These are phyloP conservation scores for Lathamus discolor DNA, from an alignment of 2,113 vertebrate genomes.

Conservation along the genomic window DNA sequence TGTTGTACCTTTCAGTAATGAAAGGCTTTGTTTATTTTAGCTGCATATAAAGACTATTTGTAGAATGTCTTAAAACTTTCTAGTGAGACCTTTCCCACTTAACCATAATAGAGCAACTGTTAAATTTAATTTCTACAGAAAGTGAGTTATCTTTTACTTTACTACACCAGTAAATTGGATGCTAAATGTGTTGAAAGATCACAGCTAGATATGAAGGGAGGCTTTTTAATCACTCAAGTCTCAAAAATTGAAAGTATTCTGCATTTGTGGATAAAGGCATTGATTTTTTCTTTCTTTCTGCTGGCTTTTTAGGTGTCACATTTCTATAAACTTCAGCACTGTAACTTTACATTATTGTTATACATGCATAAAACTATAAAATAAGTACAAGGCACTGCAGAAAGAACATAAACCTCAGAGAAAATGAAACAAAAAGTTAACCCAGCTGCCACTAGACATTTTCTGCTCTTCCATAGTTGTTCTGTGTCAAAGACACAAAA, in stretches of 20 bases:
- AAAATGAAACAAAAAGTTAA: neutral
- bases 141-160: slow-evolving; percentile 49
- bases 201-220: neutral
- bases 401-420: neutral
- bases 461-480: neutral
- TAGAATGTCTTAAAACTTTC: slow-evolving; percentile 26
- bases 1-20: neutral
- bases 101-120: slow-evolving; percentile 22
- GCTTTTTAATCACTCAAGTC: neutral
- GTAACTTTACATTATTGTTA: neutral
- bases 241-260: neutral
- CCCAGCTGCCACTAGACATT: neutral
- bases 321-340: neutral
- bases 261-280: neutral
- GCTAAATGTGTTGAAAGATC: neutral
- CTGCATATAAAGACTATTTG: neutral
- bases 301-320: neutral
- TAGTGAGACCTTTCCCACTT: neutral
- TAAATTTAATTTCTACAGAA: slow-evolving; percentile 46
- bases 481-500: neutral
- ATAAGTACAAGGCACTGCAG: neutral
- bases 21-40: neutral
- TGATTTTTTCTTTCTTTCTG: neutral
- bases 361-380: neutral
- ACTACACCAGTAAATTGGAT: neutral